Percentiles rank a stretch among this genome's conserved stretches.
Evolutionary conservation across 1,140 invertebrate genomes (phyloP).

Genomic region (Cheumatopsyche charites): DNA sequence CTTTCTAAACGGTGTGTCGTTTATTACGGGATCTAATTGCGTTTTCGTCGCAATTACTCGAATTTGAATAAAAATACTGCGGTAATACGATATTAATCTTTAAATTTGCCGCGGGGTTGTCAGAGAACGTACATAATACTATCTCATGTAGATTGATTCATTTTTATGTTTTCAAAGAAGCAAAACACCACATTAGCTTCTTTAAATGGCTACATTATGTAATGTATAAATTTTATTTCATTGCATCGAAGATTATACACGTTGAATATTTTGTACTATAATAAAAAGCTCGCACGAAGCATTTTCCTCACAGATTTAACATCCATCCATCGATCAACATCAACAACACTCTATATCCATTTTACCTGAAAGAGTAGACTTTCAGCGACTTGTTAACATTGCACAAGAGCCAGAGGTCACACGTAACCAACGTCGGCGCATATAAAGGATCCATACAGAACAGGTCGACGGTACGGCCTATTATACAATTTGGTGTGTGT

Average conservation of each 20-base stretch:
- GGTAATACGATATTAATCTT: conserved; percentile 29
- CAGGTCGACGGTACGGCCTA: background rate
- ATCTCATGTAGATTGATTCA: no score
- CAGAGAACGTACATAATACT: background rate
- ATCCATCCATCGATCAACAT: no score
- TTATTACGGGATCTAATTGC: conserved; percentile 34
- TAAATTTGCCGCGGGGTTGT: background rate
- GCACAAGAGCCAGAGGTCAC: conserved; percentile 1
- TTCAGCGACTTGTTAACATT: background rate
- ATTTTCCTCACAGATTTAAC: no score
- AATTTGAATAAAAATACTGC: conserved; percentile 37
- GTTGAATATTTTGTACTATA: no score
- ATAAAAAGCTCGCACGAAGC: no score
- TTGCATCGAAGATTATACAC: background rate
- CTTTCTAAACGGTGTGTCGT: conserved; percentile 33
- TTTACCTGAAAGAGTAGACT: background rate
- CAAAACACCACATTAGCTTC: background rate
- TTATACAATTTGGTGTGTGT: conserved; percentile 45
- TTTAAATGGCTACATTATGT: background rate
- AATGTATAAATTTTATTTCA: background rate
- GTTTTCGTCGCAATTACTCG: conserved; percentile 37
- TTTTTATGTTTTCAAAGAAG: conserved; percentile 1
- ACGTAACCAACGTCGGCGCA: background rate
- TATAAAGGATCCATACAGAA: no score
- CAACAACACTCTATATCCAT: background rate